phyloP scores from a whole-genome alignment of 2,797 vertebrate species.

The Sternotherus odoratus region DNA sequence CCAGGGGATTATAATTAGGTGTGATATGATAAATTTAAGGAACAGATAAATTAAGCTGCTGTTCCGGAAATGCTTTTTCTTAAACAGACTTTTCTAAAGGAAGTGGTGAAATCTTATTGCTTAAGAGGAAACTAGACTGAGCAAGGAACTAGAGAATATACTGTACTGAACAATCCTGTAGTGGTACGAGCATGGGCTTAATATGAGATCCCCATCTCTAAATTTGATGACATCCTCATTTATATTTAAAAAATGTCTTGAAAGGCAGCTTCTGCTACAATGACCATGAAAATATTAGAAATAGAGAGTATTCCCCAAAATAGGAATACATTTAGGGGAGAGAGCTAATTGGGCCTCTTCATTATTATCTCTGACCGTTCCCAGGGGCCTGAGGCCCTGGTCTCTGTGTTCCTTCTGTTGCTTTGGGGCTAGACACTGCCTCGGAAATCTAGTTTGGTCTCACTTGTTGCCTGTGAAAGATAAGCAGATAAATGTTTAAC shows the following conservation, averaged over 20 bases:
- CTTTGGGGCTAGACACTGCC: not conserved
- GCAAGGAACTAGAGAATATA: not conserved
- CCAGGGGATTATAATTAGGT: not conserved
- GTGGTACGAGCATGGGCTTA: no score
- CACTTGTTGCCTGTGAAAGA: not conserved
- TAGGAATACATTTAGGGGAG: not conserved
- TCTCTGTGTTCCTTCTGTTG: not conserved
- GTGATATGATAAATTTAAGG: not conserved
- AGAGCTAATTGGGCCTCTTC: not conserved
- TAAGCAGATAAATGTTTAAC: not conserved
- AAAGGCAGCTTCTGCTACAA: not conserved
- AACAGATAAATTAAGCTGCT: not conserved
- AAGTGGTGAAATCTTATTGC: not conserved
- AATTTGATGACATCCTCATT: not conserved
- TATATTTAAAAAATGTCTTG: not conserved
- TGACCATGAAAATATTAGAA: not conserved
- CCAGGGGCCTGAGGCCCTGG: fast-evolving
- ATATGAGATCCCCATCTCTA: not conserved
- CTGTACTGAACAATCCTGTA: not conserved
- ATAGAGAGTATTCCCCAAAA: not conserved
- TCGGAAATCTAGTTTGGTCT: not conserved
- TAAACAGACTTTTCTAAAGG: not conserved
- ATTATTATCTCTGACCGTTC: fast-evolving
- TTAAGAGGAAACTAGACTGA: not conserved
- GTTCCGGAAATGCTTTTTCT: not conserved